Base-by-base conservation (phyloP, 2,888 invertebrate species). In the Aspidiotus destructor region DNA sequence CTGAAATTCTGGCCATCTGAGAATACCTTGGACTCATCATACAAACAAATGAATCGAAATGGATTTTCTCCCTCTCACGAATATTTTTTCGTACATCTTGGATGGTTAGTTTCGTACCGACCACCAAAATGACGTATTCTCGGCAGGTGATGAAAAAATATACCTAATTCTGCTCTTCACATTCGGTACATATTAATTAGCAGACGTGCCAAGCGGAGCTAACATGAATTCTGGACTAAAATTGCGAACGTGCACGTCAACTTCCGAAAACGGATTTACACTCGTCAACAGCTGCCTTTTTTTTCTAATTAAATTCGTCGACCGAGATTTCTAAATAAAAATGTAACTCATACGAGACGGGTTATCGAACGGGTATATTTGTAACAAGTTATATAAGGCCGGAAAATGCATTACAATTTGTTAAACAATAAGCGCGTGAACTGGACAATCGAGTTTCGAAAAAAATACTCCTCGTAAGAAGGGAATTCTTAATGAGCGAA, bases 381-480 rank as follows among this genome's bases (percentile, higher is more conserved):
- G 48, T 48, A 48, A 48, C 48, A n/a, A 48, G 48, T 48, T 48
- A n/a, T 48, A n/a, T 48, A 48, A 48, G 48, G 48, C 48, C 48
- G 48, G 48, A 48, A 48, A 48, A 48, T n/a, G n/a, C 28, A 28
- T 28, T 28, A 28, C 28, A 28, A 28, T 28, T 48, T 48, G 10
- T 48, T 48, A 48, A 48, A 48, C 48, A 48, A 48, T 48, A 48
- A 28, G 28, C 48, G 48, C 11, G 11, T 11, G 48, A 48, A 48
- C 48, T 48, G 48, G 48, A 48, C 48, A 48, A 13, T 13, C 48
- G n/a, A 48, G 48, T 48, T 48, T 48, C 2, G n/a, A 48, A 48
- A 48, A 48, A 48, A 48, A n/a, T 3, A 28, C 1, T 28, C 1
- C 28, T 28, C 28, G 2, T 28, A 28, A n/a, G 6, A 48, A 48